Conservation (phyloP, 2,888 invertebrate genomes). For the Drosophila birchii region DNA sequence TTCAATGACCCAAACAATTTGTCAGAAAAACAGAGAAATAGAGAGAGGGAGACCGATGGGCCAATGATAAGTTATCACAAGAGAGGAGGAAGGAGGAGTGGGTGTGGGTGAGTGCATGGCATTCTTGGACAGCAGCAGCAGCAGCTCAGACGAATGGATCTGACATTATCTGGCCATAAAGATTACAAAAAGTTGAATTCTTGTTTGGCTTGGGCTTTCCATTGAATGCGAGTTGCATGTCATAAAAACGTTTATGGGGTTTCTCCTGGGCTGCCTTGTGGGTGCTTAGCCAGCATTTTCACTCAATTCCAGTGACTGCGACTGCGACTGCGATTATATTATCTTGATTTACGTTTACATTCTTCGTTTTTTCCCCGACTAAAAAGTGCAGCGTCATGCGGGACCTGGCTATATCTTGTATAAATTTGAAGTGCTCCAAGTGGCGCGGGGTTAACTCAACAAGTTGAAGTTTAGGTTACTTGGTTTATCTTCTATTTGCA, state of each 20-base stretch:
- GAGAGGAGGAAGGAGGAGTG: background rate
- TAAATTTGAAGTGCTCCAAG: conserved; percentile 24
- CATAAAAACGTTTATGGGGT: conserved; percentile 70
- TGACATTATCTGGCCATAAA: conserved; percentile 77
- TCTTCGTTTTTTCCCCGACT: conserved; percentile 30
- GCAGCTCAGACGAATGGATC: conserved; percentile 68
- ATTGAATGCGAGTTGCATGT: conserved; percentile 64
- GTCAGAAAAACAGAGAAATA: conserved; percentile 14
- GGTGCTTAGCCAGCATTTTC: conserved; percentile 35
- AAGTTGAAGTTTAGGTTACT: conserved; percentile 51
- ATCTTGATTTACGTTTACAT: conserved; percentile 74
- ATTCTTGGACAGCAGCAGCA: conserved; percentile 17
- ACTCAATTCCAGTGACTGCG: conserved; percentile 63
- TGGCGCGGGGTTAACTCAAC: conserved; percentile 44
- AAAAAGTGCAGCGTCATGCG: conserved; percentile 68
- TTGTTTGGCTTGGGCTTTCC: conserved; percentile 60
- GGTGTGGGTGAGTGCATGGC: background rate
- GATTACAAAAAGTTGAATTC: conserved; percentile 74
- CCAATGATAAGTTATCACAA: conserved; percentile 63
- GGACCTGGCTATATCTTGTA: background rate
- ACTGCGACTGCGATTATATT: conserved; percentile 68
- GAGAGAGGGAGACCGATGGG: conserved; percentile 10
- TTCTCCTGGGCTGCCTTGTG: background rate
- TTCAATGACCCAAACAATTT: conserved; percentile 42
- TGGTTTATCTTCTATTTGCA: conserved; percentile 73